Evolutionary conservation across 2,113 vertebrate species (phyloP), one percentile per base, ranked within the genome.

Genomic region (Cricetomys ansorgei): DNA sequence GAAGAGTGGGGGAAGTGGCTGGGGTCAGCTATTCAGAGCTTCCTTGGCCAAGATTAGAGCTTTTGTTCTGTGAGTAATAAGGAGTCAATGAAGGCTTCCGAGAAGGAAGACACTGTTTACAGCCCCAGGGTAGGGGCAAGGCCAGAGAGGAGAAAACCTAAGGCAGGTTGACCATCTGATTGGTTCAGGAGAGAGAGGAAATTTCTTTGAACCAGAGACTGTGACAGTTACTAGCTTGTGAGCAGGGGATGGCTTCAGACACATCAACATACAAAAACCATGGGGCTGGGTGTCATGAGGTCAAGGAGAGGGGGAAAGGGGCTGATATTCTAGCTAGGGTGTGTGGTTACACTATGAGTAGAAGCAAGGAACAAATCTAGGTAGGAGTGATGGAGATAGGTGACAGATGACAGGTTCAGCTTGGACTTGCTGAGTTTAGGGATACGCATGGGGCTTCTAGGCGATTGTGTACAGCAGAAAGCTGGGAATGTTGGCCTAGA

Each of bases 61-160:
- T 94, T 89, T 94, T 72, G 27, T 92, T 69, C 57, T 62, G 34
- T 57, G 72, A 95, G 81, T 75, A 88, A 59, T 34, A 59, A 48
- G 64, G 34, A 88, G 21, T 40, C 23, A 72, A 43, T 5, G 3
- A 45, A 84, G 15, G 29, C 64, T 88, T 89, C 15, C 48, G 13
- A 62, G 79, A 40, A 27, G 73, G 62, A 77, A 86, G 57, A 45
- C 13, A 76, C 37, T n/a, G 64, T n/a, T 77, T 59, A 25, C 3
- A 45, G 53, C 16, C 31, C 43, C 12, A 57, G 34, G 13, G 57
- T 81, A 59, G 16, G 31, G 45, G 80, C 83, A 89, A 64, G 45
- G 73, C 17, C 92, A 40, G 40, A 93, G 48, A 55, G 7, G 29
- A 77, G 67, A 70, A 67, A 89, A 23, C 34, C n/a, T n/a, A 70